Conservation (phyloP, 1,140 invertebrate genomes). For the Bombus consobrinus region DNA sequence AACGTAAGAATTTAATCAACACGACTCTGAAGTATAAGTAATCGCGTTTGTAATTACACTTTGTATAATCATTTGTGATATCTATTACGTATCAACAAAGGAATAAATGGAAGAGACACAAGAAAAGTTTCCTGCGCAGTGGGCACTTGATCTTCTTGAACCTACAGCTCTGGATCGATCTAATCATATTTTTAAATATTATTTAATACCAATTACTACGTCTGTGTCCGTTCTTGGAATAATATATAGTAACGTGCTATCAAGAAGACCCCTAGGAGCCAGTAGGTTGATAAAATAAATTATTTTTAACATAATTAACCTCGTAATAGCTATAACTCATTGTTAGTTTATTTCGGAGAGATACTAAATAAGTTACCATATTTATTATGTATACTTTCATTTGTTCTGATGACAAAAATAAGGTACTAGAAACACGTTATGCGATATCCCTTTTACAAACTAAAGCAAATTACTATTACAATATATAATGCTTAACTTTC, state of each 20-base stretch:
- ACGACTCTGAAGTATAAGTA: not conserved
- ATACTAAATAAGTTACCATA: not conserved
- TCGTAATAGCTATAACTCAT: not conserved
- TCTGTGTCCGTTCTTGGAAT: rapidly evolving
- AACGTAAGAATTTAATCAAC: not conserved
- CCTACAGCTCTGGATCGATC: not conserved
- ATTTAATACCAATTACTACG: not conserved
- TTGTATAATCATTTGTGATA: not conserved
- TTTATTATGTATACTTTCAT: not conserved
- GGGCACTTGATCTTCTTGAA: slow-evolving; percentile 75
- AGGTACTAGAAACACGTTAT: not conserved
- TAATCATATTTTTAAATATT: not conserved
- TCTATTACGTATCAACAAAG: not conserved
- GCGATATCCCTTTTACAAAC: not conserved
- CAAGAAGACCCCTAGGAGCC: rapidly evolving
- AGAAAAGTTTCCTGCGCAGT: slow-evolving; percentile 67
- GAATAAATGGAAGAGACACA: not conserved
- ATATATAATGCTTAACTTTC: not conserved
- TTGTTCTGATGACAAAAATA: not conserved
- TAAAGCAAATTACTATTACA: not conserved
- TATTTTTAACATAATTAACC: not conserved
- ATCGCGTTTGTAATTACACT: too few species aligned
- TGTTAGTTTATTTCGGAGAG: not conserved
- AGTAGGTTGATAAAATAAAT: not conserved
- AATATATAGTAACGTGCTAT: rapidly evolving